Conservation (phyloP, 2,797 vertebrate species). For the Oceanodroma leucorhoa region DNA sequence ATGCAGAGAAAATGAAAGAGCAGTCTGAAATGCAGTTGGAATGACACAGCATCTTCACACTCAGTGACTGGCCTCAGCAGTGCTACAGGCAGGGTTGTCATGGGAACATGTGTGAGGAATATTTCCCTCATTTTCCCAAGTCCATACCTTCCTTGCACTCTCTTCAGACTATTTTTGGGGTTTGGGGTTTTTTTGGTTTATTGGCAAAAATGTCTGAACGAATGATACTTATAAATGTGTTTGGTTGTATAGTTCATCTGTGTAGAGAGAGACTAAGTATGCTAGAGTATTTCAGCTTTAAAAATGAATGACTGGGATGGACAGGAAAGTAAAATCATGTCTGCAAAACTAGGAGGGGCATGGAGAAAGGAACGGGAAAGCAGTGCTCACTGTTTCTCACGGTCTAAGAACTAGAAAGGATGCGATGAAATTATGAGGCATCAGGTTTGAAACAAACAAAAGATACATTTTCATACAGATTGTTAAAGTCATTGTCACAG, state of each 20-base stretch:
- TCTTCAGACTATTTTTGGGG: background rate
- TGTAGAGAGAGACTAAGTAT: background rate
- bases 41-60: constrained; percentile 48
- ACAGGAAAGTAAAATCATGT: background rate
- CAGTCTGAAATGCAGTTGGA: constrained; percentile 3
- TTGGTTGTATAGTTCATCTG: background rate
- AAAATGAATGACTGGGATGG: background rate
- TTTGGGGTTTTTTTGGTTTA: background rate
- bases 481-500: background rate
- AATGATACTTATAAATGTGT: background rate
- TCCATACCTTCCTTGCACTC: background rate
- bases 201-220: background rate
- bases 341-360: background rate
- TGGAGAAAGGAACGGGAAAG: background rate
- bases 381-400: background rate
- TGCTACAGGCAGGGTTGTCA: constrained; percentile 49
- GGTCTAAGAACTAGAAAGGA: background rate
- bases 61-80: background rate
- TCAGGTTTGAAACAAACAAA: background rate
- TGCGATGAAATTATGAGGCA: background rate
- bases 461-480: background rate
- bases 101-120: constrained; percentile 28
- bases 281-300: background rate
- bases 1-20: background rate
- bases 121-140: background rate